phyloP scores from a whole-genome alignment of 2,113 vertebrate genomes.

The Nothoprocta perdicaria region DNA sequence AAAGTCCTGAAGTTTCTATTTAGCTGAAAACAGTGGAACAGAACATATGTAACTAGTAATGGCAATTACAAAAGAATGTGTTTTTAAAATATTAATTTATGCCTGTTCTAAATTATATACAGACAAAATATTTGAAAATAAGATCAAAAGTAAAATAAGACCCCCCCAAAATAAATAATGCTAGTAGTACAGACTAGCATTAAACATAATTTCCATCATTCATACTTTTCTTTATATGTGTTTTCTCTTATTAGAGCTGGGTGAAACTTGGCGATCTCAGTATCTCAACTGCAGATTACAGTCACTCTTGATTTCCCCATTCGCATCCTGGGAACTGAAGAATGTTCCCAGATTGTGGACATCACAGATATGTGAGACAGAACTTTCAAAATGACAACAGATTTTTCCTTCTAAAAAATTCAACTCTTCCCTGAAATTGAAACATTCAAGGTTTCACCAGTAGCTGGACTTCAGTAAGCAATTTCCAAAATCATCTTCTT shows the following conservation, averaged over 20 bases:
- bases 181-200: background rate
- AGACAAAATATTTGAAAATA: background rate
- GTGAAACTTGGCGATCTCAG: background rate
- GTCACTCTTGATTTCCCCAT: background rate
- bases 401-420: background rate
- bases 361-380: background rate
- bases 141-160: background rate
- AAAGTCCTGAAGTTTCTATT: background rate
- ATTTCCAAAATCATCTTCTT: background rate
- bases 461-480: background rate
- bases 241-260: background rate
- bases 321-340: background rate
- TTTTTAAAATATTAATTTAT: background rate
- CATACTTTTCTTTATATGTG: background rate
- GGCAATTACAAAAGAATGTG: background rate
- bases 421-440: background rate
- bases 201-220: background rate
- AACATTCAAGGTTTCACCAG: background rate
- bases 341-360: background rate
- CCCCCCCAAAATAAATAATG: background rate
- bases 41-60: background rate
- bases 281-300: background rate
- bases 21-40: background rate
- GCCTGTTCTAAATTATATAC: background rate
- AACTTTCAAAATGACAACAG: background rate